phyloP scores from a whole-genome alignment of 2,113 vertebrate species.

The Sinosuthora webbiana region DNA sequence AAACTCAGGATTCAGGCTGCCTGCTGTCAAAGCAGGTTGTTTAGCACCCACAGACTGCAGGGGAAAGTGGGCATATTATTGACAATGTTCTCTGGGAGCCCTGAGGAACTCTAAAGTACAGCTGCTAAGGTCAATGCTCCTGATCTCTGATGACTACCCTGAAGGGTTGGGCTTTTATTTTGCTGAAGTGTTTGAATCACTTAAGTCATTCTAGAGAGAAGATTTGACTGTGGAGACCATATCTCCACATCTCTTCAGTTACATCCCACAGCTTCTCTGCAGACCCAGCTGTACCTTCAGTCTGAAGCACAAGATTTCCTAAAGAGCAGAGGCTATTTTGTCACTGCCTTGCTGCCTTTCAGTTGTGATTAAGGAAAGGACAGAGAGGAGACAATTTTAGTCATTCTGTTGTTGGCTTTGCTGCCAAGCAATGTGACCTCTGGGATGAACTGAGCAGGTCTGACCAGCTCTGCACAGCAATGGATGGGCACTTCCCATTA shows the following conservation, averaged over 20 bases:
- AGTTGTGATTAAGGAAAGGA: neutral
- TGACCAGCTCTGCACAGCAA: neutral
- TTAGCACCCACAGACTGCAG: neutral
- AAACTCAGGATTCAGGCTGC: neutral
- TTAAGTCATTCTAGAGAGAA: neutral
- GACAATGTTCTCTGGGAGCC: neutral
- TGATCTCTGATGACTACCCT: neutral
- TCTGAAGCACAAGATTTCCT: rapidly evolving
- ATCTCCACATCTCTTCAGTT: neutral
- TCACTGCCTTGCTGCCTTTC: neutral
- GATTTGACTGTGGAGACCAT: neutral
- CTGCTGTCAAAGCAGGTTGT: neutral
- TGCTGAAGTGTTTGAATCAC: neutral
- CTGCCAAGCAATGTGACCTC: neutral
- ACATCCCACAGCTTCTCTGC: neutral
- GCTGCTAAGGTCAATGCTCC: neutral
- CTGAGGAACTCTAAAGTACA: neutral
- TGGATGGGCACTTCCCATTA: neutral
- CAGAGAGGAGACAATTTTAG: neutral
- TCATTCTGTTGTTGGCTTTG: neutral
- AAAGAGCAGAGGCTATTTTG: neutral
- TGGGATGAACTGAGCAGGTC: neutral
- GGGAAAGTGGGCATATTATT: neutral
- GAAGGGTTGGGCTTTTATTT: neutral
- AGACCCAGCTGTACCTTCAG: neutral